Percentiles rank a stretch among this genome's conserved stretches.
These are phyloP conservation scores for Phenganax marumi DNA, from an alignment of 92 coral and sea anemone species.

Conservation along the genomic window DNA sequence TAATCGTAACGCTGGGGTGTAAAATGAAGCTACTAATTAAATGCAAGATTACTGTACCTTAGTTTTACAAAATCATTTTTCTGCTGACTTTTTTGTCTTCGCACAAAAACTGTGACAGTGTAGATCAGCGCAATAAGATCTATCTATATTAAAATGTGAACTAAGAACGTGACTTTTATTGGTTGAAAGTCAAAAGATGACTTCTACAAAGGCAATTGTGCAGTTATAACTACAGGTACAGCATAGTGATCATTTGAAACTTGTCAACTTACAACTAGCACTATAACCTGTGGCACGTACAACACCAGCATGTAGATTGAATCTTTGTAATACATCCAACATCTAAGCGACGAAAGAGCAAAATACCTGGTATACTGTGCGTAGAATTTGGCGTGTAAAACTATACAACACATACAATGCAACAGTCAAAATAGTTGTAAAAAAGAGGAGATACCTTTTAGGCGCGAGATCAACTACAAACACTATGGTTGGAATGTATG, in stretches of 20 bases:
- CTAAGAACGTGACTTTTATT: not conserved
- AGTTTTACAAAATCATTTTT: constrained; percentile 23
- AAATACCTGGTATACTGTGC: too few relatives aligned
- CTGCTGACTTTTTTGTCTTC: constrained; percentile 11
- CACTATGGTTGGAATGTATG: constrained; percentile 23
- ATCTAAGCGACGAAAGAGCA: constrained; percentile 49
- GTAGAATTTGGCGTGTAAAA: too few relatives aligned
- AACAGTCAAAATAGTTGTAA: not conserved
- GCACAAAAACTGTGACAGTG: constrained; percentile 33
- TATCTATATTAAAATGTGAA: constrained; percentile 3
- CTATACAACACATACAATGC: constrained; percentile 13
- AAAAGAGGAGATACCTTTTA: constrained; percentile 9
- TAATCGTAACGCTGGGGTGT: not conserved
- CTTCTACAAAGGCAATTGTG: not conserved
- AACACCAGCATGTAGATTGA: constrained; percentile 66
- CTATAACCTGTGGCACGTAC: constrained; percentile 67
- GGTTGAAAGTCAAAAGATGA: not conserved
- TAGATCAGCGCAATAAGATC: constrained; percentile 31
- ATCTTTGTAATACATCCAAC: constrained; percentile 76
- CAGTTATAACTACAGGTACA: not conserved
- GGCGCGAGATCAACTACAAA: constrained; percentile 15
- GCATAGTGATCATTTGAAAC: not conserved
- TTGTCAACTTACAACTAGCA: constrained; percentile 63
- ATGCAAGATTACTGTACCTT: not conserved
- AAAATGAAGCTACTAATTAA: not conserved